Evolutionary conservation across 2,113 vertebrate species (phyloP).

Genomic region (Acanthochromis polyacanthus): DNA sequence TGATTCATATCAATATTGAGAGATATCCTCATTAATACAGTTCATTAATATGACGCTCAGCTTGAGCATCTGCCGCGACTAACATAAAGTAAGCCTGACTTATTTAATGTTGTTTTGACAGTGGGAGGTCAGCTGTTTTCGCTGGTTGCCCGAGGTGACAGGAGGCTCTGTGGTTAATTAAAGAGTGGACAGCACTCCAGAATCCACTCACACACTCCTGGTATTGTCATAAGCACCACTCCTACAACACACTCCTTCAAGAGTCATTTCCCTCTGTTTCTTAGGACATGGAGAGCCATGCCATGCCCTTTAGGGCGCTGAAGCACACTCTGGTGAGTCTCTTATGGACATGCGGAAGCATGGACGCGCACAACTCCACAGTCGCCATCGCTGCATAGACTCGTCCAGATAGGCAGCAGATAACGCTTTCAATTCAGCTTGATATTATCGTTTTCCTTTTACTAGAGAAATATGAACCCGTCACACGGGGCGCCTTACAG

Average conservation of each 20-base stretch:
- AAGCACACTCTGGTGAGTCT: slow-evolving; percentile 41
- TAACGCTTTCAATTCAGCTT: slow-evolving; percentile 77
- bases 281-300: slow-evolving; percentile 51
- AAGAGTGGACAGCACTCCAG: slow-evolving; percentile 79
- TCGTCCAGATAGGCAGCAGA: slow-evolving; percentile 71
- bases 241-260: slow-evolving; percentile 70
- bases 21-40: background rate
- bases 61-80: background rate
- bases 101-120: slow-evolving; percentile 47
- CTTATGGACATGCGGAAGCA: slow-evolving; percentile 33
- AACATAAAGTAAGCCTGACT: background rate
- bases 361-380: slow-evolving; percentile 5
- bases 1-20: background rate
- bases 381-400: slow-evolving; percentile 60
- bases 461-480: slow-evolving; percentile 79
- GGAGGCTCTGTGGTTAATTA: slow-evolving; percentile 73
- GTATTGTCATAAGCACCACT: slow-evolving; percentile 78
- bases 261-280: slow-evolving; percentile 77
- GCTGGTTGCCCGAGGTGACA: slow-evolving; percentile 63
- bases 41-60: too few species aligned
- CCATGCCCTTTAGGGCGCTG: slow-evolving; percentile 36
- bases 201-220: slow-evolving; percentile 71
- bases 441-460: slow-evolving; percentile 78
- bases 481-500: slow-evolving; percentile 71
- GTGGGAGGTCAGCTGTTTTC: slow-evolving; percentile 13